Conservation (phyloP, 64 coral and sea anemone genomes). For the Stichodactyla mertensii region DNA sequence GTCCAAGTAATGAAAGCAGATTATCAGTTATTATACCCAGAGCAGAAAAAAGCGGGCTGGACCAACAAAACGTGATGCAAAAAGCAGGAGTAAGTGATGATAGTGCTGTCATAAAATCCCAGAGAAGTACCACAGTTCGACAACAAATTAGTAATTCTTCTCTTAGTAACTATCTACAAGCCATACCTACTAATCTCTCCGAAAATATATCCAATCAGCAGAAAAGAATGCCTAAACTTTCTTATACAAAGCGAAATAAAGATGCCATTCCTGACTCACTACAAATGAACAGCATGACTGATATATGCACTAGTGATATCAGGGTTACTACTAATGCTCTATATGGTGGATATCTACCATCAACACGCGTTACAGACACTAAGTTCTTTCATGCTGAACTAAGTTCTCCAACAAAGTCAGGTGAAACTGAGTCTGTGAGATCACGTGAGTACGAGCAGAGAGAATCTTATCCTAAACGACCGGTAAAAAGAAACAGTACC, state of each 20-base stretch:
- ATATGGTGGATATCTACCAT: constrained; percentile 43
- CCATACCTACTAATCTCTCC: constrained; percentile 26
- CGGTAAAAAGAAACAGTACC: background rate
- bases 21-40: background rate
- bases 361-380: constrained; percentile 7
- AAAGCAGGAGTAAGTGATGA: background rate
- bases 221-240: constrained; percentile 53
- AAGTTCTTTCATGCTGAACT: constrained; percentile 23
- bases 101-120: background rate
- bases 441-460: background rate
- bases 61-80: background rate
- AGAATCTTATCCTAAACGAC: background rate
- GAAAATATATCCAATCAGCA: constrained; percentile 4
- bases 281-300: background rate
- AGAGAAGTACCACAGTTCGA: background rate
- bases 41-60: background rate
- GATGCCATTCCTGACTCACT: background rate
- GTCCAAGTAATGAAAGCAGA: background rate
- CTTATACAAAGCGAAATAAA: constrained; percentile 61
- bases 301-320: background rate
- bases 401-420: background rate
- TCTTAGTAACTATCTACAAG: constrained; percentile 67
- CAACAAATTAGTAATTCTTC: constrained; percentile 81
- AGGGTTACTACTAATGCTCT: constrained; percentile 4
- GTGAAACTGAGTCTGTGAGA: background rate